Conservation (phyloP, 2,113 vertebrate genomes). For the Ochotona princeps region DNA sequence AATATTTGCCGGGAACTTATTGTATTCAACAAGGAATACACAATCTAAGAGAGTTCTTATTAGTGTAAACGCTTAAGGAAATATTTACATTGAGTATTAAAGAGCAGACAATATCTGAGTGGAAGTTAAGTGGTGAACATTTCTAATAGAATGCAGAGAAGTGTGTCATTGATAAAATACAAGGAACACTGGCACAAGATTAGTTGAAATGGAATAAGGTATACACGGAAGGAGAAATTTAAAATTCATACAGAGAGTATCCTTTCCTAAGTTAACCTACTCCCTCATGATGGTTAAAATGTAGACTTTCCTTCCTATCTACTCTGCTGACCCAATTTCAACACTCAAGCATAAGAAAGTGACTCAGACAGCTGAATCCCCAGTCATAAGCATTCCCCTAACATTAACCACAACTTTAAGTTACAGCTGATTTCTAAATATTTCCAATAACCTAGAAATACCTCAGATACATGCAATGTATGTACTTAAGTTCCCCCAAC, state of each 20-base stretch:
- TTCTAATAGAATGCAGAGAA: not conserved
- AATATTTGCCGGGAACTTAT: not conserved
- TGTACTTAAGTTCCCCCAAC: not conserved
- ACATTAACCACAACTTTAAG: not conserved
- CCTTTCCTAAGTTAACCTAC: not conserved
- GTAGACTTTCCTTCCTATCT: not conserved
- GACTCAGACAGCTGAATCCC: not conserved
- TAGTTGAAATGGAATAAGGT: not conserved
- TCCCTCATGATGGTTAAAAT: not conserved
- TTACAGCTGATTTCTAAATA: not conserved
- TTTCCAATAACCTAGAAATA: not conserved
- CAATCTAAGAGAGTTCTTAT: not conserved
- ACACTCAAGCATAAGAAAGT: not conserved
- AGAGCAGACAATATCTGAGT: not conserved
- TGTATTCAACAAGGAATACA: not conserved
- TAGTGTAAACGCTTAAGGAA: not conserved
- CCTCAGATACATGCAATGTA: not conserved
- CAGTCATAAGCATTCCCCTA: not conserved
- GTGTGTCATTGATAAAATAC: not conserved
- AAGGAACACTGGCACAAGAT: not conserved
- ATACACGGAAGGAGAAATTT: not conserved
- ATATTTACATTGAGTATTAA: not conserved
- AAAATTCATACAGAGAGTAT: not conserved
- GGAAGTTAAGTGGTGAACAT: not conserved
- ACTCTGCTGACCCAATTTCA: not conserved